A percentile compares a stretch with the other conserved stretches of the same genome.
Conservation (phyloP, 2,113 vertebrate species). For the Ageneiosus marmoratus region DNA sequence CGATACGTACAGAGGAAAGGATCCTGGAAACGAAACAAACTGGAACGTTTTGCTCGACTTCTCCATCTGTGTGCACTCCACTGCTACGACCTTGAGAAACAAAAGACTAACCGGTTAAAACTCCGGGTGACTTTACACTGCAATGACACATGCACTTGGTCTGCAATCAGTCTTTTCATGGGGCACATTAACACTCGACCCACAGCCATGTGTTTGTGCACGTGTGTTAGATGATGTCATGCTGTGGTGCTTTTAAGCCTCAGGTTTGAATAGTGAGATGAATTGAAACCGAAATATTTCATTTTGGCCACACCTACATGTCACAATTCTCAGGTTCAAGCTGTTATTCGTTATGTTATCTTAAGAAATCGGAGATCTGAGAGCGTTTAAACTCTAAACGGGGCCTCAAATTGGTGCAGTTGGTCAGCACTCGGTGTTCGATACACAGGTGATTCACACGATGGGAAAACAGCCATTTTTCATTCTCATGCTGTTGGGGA, state of each 20-base stretch:
- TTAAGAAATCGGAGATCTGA: neutral
- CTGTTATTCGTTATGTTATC: neutral
- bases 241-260: neutral
- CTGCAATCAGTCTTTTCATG: conserved; percentile 30
- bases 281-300: neutral
- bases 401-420: neutral
- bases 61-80: neutral
- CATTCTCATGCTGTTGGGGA: neutral
- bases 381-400: neutral
- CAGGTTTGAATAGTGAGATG: neutral
- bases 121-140: neutral
- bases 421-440: neutral
- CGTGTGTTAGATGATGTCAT: conserved; percentile 3
- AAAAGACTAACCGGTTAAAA: neutral
- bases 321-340: neutral
- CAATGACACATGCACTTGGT: neutral
- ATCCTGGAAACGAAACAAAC: neutral
- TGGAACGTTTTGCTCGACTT: neutral
- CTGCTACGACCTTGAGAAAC: neutral
- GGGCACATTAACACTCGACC: conserved; percentile 8
- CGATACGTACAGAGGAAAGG: too few relatives aligned
- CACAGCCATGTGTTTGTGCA: neutral
- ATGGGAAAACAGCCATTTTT: neutral
- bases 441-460: neutral
- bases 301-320: neutral